These are phyloP conservation scores for Scaptomyza caliginosa DNA, from an alignment of 2,888 invertebrate genomes.

Conservation along the genomic window DNA sequence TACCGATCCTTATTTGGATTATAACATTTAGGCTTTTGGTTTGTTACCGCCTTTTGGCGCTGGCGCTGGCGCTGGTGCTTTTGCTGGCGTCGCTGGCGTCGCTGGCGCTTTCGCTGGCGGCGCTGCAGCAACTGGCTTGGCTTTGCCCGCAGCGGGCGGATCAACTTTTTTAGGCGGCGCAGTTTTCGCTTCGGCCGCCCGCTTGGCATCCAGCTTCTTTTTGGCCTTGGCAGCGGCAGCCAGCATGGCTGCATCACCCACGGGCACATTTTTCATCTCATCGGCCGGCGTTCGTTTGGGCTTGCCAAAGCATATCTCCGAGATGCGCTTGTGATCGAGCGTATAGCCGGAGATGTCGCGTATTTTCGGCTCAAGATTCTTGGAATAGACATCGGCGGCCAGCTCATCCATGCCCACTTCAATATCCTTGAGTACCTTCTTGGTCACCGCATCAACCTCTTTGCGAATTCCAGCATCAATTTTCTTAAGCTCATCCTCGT, in stretches of 20 bases:
- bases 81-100: not conserved
- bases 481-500: constrained; percentile 84
- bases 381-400: constrained; percentile 89
- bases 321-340: constrained; percentile 34
- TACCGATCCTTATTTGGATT: not conserved
- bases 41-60: not conserved
- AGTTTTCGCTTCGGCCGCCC: not conserved
- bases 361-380: constrained; percentile 87
- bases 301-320: constrained; percentile 63
- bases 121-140: not conserved
- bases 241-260: constrained; percentile 47
- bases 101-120: not conserved
- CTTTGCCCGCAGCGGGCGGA: not conserved
- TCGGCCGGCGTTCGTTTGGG: constrained; percentile 41
- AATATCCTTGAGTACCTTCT: constrained; percentile 88
- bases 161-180: not conserved
- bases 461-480: constrained; percentile 85
- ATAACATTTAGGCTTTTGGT: constrained; percentile 4
- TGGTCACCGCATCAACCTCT: constrained; percentile 91
- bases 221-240: constrained; percentile 10
- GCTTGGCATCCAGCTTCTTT: constrained; percentile 14
- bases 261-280: constrained; percentile 52
- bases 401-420: constrained; percentile 91
- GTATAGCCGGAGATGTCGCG: constrained; percentile 84
- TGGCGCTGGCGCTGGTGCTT: not conserved